Evolutionary conservation across 2,888 invertebrate genomes (phyloP), one percentile per base, ranked within the genome.

Genomic region (Piscicola geometra): DNA sequence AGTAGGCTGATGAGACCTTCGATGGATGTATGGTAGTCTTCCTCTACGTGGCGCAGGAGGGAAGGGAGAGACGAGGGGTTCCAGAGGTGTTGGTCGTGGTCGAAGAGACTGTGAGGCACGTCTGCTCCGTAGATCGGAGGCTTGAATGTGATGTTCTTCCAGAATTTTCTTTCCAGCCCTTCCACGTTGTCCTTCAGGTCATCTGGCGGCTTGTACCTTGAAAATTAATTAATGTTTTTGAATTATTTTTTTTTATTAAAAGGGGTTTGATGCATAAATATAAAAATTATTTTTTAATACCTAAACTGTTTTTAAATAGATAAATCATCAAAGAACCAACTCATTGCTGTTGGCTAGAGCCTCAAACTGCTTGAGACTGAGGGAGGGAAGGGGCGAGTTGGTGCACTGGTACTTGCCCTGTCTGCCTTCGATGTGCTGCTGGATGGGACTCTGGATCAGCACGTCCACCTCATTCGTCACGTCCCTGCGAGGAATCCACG

Each of bases 121-220:
- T 99, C 99, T 3, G 99, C 99, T 0, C 99, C 99, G 85, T 99
- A 99, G 81, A 99, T 94, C 0, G 99, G 95, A 1, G 95, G 91
- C 12, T 93, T 92, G 84, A 93, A 95, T 0, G 93, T 92, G 5
- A 99, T 92, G 85, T 98, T 98, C 83, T 95, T 95, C 99, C 99
- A 99, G 85, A 98, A 99, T 83, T 95, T 95, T 70, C 98, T 80
- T 77, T 88, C 87, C 56, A 87, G 77, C 47, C 86, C 86, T 67
- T 84, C 84, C 18, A 9, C 5, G 41, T 41, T 80, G 81, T 82
- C 41, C 41, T 41, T 41, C 25, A 56, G 60, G 9, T n/a, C 60
- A 9, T 56, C 60, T 21, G 86, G 86, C 60, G 85, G 82, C 35
- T 79, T 80, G 76, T 75, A 75, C 33, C 76, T 76, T 47, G 21